These are phyloP conservation scores for Enteromius unitaeniatus DNA, from an alignment of 2,797 vertebrate genomes.

Conservation along the genomic window DNA sequence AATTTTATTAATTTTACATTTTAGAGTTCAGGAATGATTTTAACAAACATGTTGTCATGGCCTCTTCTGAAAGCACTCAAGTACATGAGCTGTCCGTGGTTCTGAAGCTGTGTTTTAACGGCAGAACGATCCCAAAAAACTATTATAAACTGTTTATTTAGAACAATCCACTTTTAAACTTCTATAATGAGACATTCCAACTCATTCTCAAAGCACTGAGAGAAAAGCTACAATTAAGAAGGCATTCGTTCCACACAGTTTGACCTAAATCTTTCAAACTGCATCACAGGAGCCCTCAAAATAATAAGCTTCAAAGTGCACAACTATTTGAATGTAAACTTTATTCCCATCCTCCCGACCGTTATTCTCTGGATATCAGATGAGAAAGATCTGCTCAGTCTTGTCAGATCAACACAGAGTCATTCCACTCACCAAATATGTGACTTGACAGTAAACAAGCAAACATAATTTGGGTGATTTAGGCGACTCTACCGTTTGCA, in stretches of 20 bases:
- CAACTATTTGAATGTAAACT: constrained; percentile 19
- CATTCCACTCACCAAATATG: not conserved
- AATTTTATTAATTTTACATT: not conserved
- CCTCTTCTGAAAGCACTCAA: not conserved
- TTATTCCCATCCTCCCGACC: not conserved
- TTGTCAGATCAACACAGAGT: not conserved
- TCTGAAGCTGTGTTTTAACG: constrained; percentile 20
- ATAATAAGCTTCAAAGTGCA: constrained; percentile 24
- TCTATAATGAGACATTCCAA: constrained; percentile 1
- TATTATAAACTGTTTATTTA: not conserved
- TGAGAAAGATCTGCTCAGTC: not conserved
- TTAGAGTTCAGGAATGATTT: not conserved
- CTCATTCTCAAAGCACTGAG: not conserved
- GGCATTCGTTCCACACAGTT: not conserved
- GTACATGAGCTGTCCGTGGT: constrained; percentile 31
- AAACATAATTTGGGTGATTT: constrained; percentile 11
- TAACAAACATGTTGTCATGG: not conserved
- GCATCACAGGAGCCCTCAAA: constrained; percentile 3
- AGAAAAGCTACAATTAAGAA: constrained; percentile 35
- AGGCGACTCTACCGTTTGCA: not conserved
- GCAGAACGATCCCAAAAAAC: not conserved
- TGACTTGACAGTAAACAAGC: constrained; percentile 34
- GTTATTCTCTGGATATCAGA: constrained; percentile 21
- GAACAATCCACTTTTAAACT: not conserved
- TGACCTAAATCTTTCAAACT: constrained; percentile 39